Conservation (phyloP, 1,140 invertebrate genomes). For the Drosophila tsacasi region DNA sequence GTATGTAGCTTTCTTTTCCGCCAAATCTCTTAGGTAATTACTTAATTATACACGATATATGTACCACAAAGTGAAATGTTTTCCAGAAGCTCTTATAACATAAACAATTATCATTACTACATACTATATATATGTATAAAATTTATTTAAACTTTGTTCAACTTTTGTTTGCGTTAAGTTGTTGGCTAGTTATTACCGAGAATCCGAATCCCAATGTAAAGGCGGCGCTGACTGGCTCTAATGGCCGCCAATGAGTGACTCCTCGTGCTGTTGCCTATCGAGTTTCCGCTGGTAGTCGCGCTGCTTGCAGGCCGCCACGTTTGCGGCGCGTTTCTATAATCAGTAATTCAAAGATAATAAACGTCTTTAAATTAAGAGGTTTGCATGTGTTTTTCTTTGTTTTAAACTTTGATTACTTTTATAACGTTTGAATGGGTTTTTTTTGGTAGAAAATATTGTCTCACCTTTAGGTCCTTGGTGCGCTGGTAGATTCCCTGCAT, state of each 20-base stretch:
- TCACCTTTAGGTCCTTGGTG: conserved; percentile 80
- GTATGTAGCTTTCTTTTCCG: conserved; percentile 30
- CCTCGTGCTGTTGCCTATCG: conserved; percentile 80
- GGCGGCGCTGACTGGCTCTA: conserved; percentile 31
- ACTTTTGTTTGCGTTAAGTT: conserved; percentile 43
- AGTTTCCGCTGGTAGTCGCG: conserved; percentile 78
- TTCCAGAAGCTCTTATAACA: conserved; percentile 21
- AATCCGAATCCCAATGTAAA: conserved; percentile 52
- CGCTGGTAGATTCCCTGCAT: conserved; percentile 82
- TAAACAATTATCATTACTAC: conserved; percentile 21
- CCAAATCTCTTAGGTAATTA: conserved; percentile 67
- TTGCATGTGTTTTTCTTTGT: conserved; percentile 28
- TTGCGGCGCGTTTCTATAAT: conserved; percentile 81
- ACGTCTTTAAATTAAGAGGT: conserved; percentile 32
- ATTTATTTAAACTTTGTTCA: conserved; percentile 27
- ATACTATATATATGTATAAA: background rate
- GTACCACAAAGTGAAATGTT: conserved; percentile 25
- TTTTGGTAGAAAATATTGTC: conserved; percentile 11
- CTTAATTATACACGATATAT: conserved; percentile 55
- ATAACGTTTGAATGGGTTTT: conserved; percentile 44
- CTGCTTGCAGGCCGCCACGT: conserved; percentile 75
- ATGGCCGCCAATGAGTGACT: conserved; percentile 74
- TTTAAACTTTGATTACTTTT: conserved; percentile 17
- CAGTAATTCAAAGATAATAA: conserved; percentile 50
- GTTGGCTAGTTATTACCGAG: conserved; percentile 35